Base-by-base conservation (phyloP, 2,797 vertebrate genomes). In the Rhynchotus rufescens region DNA sequence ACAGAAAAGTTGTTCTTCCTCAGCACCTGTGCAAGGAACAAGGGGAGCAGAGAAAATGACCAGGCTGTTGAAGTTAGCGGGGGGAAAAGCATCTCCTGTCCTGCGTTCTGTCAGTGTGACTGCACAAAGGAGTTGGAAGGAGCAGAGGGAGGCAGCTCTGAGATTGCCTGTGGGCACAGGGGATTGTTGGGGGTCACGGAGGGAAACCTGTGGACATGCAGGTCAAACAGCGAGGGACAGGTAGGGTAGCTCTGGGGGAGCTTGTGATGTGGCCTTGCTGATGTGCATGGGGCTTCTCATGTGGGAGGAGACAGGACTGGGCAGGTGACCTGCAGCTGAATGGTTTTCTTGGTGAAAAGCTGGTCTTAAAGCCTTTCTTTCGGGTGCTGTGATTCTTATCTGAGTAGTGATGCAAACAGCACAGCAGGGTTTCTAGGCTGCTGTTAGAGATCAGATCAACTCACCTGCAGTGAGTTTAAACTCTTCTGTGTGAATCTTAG, bases 201-300 rank as follows among this genome's bases (percentile, higher is more conserved):
- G 9, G 52, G 15, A 54, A 54, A 6, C 52, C 59, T 80, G 51
- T 42, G 57, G 49, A 7, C 12, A 64, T 61, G 16, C 23, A 62
- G 12, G 47, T 34, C 60, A 59, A 12, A 36, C 75, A 71, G 0
- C 17, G 14, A 34, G 30, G 32, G 38, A 19, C 12, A 8, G 1
- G 0, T 16, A 11, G 16, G 52, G 30, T n/a, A 19, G 45, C 19
- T 74, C 45, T 3, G 8, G 10, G 6, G 20, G 64, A 36, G 47
- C n/a, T 34, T 1, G 4, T 25, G 54, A 34, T 30, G 36, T 14
- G 6, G 9, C 38, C 71, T 49, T n/a, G 54, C 49, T 90, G 5
- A 3, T 6, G 6, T 0, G 1, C 21, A 12, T 1, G 0, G 42
- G 9, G 51, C n/a, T 78, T 85, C 10, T 38, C 15, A 38, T 65